Conservation (phyloP, 2,888 invertebrate species). For the Seira ritae region DNA sequence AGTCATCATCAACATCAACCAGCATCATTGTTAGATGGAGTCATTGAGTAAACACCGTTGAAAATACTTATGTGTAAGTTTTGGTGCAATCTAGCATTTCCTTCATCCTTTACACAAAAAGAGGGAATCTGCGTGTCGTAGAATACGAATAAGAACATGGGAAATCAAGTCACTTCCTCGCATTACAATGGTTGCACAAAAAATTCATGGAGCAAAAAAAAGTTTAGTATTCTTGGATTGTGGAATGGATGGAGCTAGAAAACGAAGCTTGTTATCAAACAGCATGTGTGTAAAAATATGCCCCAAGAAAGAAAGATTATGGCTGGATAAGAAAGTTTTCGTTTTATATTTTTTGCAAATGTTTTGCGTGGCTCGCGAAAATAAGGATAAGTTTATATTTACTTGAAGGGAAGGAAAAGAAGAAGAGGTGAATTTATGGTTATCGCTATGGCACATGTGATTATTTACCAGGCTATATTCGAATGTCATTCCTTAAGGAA, state of each 20-base stretch:
- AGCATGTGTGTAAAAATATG: slow-evolving; percentile 4
- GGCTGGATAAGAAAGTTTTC: slow-evolving; percentile 1
- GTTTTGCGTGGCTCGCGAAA: slow-evolving; percentile 5
- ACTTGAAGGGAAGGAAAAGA: slow-evolving; percentile 17
- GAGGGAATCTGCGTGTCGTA: not conserved
- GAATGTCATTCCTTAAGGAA: slow-evolving; percentile 38
- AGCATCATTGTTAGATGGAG: slow-evolving; percentile 15
- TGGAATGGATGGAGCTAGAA: not conserved
- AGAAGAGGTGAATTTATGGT: slow-evolving; percentile 22
- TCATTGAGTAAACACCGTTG: slow-evolving; percentile 16
- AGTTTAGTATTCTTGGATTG: not conserved
- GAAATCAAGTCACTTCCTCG: not conserved
- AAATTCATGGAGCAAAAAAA: not conserved
- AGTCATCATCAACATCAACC: slow-evolving; percentile 9
- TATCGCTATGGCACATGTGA: slow-evolving; percentile 2
- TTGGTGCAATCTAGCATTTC: not conserved
- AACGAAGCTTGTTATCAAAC: not conserved
- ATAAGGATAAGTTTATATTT: slow-evolving; percentile 17
- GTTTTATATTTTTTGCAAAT: slow-evolving; percentile 4
- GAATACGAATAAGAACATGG: slow-evolving; percentile 3
- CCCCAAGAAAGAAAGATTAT: not conserved
- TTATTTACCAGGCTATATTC: not conserved
- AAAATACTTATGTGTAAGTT: not conserved
- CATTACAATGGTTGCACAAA: not conserved
- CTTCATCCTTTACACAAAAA: not conserved